phyloP scores from a whole-genome alignment of 2,113 vertebrate genomes.

The Theropithecus gelada region DNA sequence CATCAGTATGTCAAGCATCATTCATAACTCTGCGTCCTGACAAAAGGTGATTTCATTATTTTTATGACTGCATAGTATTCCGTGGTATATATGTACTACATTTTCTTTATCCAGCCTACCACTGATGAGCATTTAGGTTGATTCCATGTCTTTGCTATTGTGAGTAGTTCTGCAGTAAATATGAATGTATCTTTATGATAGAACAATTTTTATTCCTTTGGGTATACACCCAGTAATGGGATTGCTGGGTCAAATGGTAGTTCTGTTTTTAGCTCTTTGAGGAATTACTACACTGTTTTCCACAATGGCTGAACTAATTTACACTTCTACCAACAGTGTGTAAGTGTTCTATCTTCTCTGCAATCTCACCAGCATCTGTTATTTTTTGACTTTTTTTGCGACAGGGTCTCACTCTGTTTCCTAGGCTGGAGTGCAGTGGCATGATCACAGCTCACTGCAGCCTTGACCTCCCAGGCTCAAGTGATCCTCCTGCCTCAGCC shows the following conservation, averaged over 20 bases:
- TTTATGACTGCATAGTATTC: not conserved
- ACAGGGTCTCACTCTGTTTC: no score
- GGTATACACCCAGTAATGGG: not conserved
- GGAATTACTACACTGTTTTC: not conserved
- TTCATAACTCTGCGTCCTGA: no score
- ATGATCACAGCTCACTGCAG: no score
- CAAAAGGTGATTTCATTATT: not conserved
- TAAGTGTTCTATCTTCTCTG: no score
- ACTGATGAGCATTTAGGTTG: not conserved
- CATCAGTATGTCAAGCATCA: no score
- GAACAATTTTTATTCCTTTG: not conserved
- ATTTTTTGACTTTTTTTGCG: not conserved
- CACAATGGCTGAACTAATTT: not conserved
- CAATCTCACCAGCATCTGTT: not conserved
- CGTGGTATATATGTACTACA: not conserved
- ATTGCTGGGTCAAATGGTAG: not conserved
- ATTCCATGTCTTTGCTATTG: not conserved
- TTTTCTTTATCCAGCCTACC: not conserved
- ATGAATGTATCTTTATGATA: not conserved
- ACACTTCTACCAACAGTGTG: not conserved
- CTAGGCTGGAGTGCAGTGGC: no score
- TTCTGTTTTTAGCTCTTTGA: no score
- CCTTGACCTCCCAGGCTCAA: no score
- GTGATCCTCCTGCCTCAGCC: no score
- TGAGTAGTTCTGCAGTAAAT: not conserved